Conservation (phyloP, 2,797 vertebrate genomes). For the Phylloscopus collybita region DNA sequence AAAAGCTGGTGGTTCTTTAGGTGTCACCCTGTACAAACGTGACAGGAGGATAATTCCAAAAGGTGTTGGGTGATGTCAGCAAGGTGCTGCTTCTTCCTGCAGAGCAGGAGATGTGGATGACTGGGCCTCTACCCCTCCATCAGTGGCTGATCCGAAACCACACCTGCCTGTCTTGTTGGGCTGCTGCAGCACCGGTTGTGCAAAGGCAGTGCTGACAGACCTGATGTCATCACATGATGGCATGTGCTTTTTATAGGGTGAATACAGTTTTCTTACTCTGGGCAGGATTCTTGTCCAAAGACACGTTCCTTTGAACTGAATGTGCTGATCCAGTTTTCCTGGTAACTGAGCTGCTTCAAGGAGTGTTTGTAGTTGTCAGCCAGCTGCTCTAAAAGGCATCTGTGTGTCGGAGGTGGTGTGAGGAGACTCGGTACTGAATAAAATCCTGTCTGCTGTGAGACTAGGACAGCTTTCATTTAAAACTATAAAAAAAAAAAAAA, state of each 20-base stretch:
- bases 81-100: background rate
- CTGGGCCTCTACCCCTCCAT: background rate
- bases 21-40: background rate
- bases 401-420: conserved; percentile 19
- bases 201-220: background rate
- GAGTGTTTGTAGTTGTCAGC: background rate
- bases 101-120: background rate
- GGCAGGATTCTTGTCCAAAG: conserved; percentile 33
- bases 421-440: conserved; percentile 1
- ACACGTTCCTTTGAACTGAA: conserved; percentile 33
- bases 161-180: background rate
- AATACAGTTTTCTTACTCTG: conserved; percentile 12
- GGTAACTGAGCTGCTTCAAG: conserved; percentile 7
- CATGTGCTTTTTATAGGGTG: background rate
- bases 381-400: conserved; percentile 36
- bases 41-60: background rate
- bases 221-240: conserved; percentile 12
- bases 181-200: background rate
- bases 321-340: conserved; percentile 9
- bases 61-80: background rate
- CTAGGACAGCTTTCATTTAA: background rate
- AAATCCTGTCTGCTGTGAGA: conserved; percentile 27
- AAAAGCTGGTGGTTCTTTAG: background rate
- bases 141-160: background rate
- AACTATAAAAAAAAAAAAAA: background rate